Evolutionary conservation across 2,888 invertebrate genomes (phyloP), one percentile per base, ranked within the genome.

Genomic region (Beris chalybata): DNA sequence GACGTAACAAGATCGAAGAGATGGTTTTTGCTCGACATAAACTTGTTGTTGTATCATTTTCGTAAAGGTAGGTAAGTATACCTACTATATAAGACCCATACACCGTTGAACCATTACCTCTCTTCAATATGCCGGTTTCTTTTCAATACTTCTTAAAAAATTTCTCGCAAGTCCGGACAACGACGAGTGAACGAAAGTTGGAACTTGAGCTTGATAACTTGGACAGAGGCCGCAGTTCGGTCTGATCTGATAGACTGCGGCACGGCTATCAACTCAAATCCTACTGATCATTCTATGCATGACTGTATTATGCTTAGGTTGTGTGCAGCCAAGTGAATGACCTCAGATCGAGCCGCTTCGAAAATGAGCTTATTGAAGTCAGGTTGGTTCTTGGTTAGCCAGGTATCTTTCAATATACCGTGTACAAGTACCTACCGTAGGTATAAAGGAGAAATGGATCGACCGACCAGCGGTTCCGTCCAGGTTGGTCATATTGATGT

Each of bases 1-100:
- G 71, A 71, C 70, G 71, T 66, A 71, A 70, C 69, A 65, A 70
- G 69, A 69, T 71, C 69, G 69, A 68, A 48, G 50, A 66, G 64
- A 64, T 50, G 52, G 65, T 65, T 65, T 65, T 56, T 65, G 58
- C 47, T 47, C 31, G 22, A 12, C 31, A 15, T 59, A 38, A 38
- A 38, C 38, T 38, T 38, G 38, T 38, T n/a, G 32, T 61, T 52
- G 61, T 61, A 32, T 52, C 61, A 38, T 61, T 52, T 50, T 52
- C 61, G 43, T 61, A 32, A 12, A 13, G 38, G 50, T 22, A 7
- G 15, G 22, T 22, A 22, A 22, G 22, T 22, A n/a, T n/a, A 22
- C 22, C 9, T 48, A 52, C 32, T 48, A 9, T 13, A 59, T 31
- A 22, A 22, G 22, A 31, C 43, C 22, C 6, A 22, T 56, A 56